Base-by-base conservation (phyloP, 2,113 vertebrate species). In the Microcebus murinus region DNA sequence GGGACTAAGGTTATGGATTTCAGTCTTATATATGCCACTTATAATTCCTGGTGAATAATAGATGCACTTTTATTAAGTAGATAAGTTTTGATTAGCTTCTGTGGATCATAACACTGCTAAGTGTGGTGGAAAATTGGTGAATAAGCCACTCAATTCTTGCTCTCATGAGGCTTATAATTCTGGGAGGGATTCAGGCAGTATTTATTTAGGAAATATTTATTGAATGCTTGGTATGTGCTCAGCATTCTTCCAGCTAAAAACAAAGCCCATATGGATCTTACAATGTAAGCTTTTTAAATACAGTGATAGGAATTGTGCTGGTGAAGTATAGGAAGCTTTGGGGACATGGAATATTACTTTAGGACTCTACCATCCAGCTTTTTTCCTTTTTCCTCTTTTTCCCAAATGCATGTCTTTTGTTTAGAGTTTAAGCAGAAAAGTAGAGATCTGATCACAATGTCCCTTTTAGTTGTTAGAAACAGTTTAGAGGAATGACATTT, bases 181-280 rank as follows among this genome's bases (percentile, higher is more conserved):
- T 97, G 25, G 96, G 87, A 80, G 31, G 87, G 20, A 87, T 84
- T 92, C 65, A 93, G 74, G 81, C 68, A 97, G 8, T 92, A 93
- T 96, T 97, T 97, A 95, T 68, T 97, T 63, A 87, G 90, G 92
- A 97, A 97, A 81, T 96, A 96, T 96, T 97, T 97, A 92, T 85
- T 95, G 92, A 97, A 96, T 94, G 87, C 81, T 84, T 96, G 96
- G 87, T 97, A 96, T 96, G 90, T 94, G 92, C 90, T 95, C 87
- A 91, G 90, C 63, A 65, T 34, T 92, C 76, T 92, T 96, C 76
- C 48, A 95, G 87, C 85, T 97, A 85, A 97, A 96, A 96, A 96
- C 96, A 96, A 95, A 95, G 68, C 34, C 74, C 87, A 91, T 87
- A 90, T 81, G 84, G 85, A 91, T 88, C 65, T 97, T 96, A 85